These are phyloP conservation scores for Dolichomitus sp. DNA, from an alignment of 2,888 invertebrate genomes.

Conservation along the genomic window DNA sequence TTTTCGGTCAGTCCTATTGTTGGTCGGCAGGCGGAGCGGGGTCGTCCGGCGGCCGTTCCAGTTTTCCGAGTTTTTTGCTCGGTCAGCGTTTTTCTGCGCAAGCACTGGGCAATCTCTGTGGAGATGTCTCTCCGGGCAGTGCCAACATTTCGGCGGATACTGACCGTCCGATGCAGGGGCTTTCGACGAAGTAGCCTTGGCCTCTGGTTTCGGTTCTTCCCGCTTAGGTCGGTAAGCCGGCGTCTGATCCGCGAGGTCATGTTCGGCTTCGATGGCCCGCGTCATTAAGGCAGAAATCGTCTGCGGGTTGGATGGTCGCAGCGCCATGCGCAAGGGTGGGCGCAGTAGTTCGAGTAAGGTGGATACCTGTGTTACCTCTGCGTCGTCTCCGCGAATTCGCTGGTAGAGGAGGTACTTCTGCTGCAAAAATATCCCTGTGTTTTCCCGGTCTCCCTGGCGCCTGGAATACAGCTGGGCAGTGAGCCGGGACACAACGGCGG, in stretches of 20 bases:
- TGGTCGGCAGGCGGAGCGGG: not conserved
- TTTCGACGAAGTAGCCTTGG: too few species aligned
- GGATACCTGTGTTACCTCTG: not conserved
- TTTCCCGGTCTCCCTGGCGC: not conserved
- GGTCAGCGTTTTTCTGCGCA: not conserved
- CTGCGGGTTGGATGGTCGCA: not conserved
- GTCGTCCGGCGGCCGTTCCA: not conserved
- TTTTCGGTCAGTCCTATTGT: not conserved
- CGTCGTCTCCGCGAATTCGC: not conserved
- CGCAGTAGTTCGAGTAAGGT: not conserved
- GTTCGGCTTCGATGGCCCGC: not conserved
- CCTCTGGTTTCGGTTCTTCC: not conserved
- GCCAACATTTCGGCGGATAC: not conserved
- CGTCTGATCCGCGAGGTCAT: not conserved
- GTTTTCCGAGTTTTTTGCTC: not conserved
- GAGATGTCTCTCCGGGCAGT: constrained; percentile 10
- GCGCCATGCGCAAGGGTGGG: not conserved
- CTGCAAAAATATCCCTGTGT: not conserved
- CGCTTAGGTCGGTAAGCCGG: too few species aligned
- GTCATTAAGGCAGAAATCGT: not conserved
- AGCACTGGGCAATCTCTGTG: constrained; percentile 11
- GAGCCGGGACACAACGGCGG: not conserved
- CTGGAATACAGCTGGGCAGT: not conserved
- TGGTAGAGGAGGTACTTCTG: not conserved
- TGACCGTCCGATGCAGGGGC: too few species aligned